Evolutionary conservation across 2,797 vertebrate genomes (phyloP).

Genomic region (Distichodus sexfasciatus): DNA sequence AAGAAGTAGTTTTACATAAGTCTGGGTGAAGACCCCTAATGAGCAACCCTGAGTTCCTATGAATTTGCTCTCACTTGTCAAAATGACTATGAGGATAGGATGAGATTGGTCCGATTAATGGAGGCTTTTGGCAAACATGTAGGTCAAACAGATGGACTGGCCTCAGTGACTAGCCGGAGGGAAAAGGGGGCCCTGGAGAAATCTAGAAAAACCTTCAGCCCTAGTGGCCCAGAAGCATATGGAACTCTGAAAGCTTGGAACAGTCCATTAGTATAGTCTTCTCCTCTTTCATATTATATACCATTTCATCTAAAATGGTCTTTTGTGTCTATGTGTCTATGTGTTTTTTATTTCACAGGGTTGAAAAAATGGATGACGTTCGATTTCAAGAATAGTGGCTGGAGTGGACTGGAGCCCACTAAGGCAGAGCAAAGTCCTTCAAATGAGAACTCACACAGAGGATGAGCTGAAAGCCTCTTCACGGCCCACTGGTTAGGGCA

Average conservation of each 20-base stretch:
- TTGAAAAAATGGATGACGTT: not conserved
- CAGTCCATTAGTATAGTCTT: constrained; percentile 26
- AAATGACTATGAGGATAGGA: too few relatives aligned
- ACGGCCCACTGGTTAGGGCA: constrained; percentile 18
- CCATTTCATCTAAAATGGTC: not conserved
- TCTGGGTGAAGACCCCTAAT: too few relatives aligned
- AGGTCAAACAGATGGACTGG: constrained; percentile 55
- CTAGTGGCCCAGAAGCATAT: constrained; percentile 18
- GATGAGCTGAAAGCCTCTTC: constrained; percentile 35
- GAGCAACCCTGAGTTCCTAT: too few relatives aligned
- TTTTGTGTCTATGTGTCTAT: not conserved
- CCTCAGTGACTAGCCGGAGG: constrained; percentile 49
- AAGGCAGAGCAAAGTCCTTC: constrained; percentile 39
- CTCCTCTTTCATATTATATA: constrained; percentile 4
- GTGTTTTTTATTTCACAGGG: not conserved
- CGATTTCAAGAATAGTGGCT: constrained; percentile 14
- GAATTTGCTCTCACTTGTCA: too few relatives aligned
- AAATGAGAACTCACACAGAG: constrained; percentile 38
- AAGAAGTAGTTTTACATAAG: too few relatives aligned
- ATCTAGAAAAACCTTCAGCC: constrained; percentile 33
- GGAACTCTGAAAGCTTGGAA: not conserved
- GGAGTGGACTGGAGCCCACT: constrained; percentile 6
- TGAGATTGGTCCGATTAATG: not conserved
- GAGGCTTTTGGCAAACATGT: not conserved
- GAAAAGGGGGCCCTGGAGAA: constrained; percentile 36